phyloP scores from a whole-genome alignment of 2,888 invertebrate genomes.

The Graphium colonna region DNA sequence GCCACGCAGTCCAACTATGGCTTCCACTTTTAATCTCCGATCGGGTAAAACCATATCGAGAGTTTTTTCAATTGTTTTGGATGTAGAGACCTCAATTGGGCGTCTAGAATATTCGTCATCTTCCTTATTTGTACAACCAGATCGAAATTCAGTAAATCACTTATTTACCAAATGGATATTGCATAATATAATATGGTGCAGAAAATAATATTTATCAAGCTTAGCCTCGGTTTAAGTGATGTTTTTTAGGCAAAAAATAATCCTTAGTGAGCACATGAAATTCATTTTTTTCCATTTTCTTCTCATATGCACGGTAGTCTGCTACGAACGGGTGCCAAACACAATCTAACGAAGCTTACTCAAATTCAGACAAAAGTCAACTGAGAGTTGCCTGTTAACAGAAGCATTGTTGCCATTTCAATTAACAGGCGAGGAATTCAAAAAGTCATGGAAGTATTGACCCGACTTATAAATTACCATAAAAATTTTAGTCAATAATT shows the following conservation, averaged over 20 bases:
- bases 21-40: constrained; percentile 23
- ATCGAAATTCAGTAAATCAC: constrained; percentile 29
- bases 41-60: constrained; percentile 14
- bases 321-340: constrained; percentile 11
- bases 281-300: no score
- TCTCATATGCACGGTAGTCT: constrained; percentile 16
- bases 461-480: no score
- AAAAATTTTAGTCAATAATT: no score
- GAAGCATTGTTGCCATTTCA: constrained; percentile 23
- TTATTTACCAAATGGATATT: constrained; percentile 30
- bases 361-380: no score
- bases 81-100: constrained; percentile 29
- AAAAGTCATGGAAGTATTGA: no score
- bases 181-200: constrained; percentile 28
- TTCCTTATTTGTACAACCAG: constrained; percentile 27
- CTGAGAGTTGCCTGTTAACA: neutral
- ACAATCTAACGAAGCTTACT: no score
- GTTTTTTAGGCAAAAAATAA: constrained; percentile 28
- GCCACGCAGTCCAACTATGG: constrained; percentile 23
- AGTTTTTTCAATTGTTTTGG: constrained; percentile 20
- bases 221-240: constrained; percentile 20
- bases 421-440: constrained; percentile 13
- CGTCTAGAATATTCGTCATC: constrained; percentile 27
- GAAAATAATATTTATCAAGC: constrained; percentile 29
- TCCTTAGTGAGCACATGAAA: no score